Conservation (phyloP, 1,140 invertebrate species). For the Cyclargus thomasi region DNA sequence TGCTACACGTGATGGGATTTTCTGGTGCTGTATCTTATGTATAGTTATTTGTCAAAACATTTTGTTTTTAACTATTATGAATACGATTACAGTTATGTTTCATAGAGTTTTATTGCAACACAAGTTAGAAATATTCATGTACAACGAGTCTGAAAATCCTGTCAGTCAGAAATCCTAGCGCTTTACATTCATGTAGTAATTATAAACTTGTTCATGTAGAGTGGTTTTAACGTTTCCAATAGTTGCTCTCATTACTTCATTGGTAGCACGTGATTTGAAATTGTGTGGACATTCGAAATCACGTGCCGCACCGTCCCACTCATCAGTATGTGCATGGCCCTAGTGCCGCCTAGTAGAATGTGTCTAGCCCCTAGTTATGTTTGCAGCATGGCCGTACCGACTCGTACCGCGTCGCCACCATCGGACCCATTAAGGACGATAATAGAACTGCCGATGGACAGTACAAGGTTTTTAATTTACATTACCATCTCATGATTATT, state of each 20-base stretch:
- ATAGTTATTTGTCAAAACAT: too few relatives aligned
- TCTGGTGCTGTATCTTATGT: too few relatives aligned
- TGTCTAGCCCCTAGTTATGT: conserved; percentile 75
- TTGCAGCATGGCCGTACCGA: conserved; percentile 94
- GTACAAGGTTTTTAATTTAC: conserved; percentile 85
- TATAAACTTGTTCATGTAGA: not conserved
- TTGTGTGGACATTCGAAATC: conserved; percentile 29
- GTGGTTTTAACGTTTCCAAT: not conserved
- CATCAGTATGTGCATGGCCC: conserved; percentile 59
- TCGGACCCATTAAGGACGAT: conserved; percentile 91
- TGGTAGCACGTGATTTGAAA: conserved; percentile 17
- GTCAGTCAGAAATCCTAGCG: not conserved
- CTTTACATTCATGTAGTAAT: not conserved
- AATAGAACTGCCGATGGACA: conserved; percentile 94
- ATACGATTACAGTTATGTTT: too few relatives aligned
- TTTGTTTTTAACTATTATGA: too few relatives aligned
- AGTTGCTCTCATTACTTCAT: conserved; percentile 10
- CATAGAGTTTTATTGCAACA: too few relatives aligned
- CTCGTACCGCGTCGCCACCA: conserved; percentile 94
- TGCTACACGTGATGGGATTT: too few relatives aligned
- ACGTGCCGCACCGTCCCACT: conserved; percentile 37
- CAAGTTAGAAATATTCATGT: not conserved
- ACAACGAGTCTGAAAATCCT: not conserved
- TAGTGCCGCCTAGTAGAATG: conserved; percentile 67
- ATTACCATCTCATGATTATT: conserved; percentile 58